Evolutionary conservation across 2,113 vertebrate genomes (phyloP).

Genomic region (Anolis sagrei): DNA sequence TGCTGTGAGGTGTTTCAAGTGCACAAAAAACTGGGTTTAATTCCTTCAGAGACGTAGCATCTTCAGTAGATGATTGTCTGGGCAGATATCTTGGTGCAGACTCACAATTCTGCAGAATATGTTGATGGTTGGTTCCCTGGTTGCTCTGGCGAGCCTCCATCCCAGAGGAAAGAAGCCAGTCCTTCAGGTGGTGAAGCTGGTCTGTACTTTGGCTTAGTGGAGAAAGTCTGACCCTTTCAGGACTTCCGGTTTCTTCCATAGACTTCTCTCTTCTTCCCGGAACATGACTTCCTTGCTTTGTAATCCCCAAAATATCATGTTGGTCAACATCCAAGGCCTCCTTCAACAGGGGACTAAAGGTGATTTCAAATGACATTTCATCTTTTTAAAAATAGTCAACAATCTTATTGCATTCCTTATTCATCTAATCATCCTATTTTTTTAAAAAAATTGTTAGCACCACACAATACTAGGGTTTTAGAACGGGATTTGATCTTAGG

Average conservation of each 20-base stretch:
- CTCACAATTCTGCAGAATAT: neutral
- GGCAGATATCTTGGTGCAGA: neutral
- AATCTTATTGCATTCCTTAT: neutral
- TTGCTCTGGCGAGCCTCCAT: conserved; percentile 5
- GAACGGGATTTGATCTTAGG: neutral
- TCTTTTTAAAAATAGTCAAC: neutral
- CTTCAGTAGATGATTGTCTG: conserved; percentile 22
- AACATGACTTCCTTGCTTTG: neutral
- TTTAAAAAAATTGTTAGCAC: too few relatives aligned
- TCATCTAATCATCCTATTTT: neutral
- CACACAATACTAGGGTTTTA: too few relatives aligned
- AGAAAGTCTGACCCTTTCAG: conserved; percentile 51
- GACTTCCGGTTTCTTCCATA: conserved; percentile 76
- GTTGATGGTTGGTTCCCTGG: neutral
- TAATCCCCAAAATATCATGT: neutral
- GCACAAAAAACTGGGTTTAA: neutral
- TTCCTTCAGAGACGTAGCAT: neutral
- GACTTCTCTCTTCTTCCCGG: conserved; percentile 74
- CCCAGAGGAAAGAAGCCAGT: neutral
- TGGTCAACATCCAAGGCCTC: neutral
- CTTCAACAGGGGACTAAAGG: neutral
- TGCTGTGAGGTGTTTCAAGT: conserved; percentile 11
- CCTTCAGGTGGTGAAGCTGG: conserved; percentile 68
- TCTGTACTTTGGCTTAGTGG: conserved; percentile 80
- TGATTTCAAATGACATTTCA: neutral